Evolutionary conservation across 2,113 vertebrate genomes (phyloP).

Genomic region (Sardina pilchardus): DNA sequence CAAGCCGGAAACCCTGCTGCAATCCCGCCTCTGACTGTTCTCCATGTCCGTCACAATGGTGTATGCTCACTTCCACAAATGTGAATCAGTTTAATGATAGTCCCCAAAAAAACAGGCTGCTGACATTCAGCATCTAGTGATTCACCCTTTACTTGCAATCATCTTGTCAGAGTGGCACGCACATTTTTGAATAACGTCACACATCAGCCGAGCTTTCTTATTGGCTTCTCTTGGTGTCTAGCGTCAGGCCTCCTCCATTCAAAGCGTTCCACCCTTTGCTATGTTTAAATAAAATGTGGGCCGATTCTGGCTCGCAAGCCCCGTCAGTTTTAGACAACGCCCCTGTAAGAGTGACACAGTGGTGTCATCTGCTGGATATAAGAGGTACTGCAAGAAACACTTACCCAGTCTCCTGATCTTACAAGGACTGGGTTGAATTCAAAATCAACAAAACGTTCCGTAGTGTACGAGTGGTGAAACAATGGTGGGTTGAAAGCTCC

Average conservation of each 20-base stretch:
- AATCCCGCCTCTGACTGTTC: not conserved
- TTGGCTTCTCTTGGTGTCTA: not conserved
- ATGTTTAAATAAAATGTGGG: not conserved
- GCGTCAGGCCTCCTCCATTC: not conserved
- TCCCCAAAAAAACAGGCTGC: not conserved
- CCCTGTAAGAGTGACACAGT: not conserved
- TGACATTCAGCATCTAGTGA: not conserved
- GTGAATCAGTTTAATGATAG: not conserved
- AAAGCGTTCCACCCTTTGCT: not conserved
- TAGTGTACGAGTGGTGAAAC: too few relatives aligned
- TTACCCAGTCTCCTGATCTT: not conserved
- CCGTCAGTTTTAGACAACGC: not conserved
- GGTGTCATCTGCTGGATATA: constrained; percentile 61
- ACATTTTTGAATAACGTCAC: not conserved
- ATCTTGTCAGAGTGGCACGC: not conserved
- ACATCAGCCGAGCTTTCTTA: not conserved
- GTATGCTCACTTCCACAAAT: not conserved
- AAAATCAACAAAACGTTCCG: not conserved
- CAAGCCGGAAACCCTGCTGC: not conserved
- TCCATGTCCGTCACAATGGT: not conserved
- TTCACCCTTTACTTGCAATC: not conserved
- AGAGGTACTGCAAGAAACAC: constrained; percentile 15
- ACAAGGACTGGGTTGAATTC: not conserved
- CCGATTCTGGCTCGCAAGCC: not conserved
- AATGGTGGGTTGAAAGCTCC: too few relatives aligned